A percentile compares a stretch with the other conserved stretches of the same genome.
These are phyloP conservation scores for Littorina saxatilis DNA, from an alignment of 1,140 invertebrate species.

Conservation along the genomic window DNA sequence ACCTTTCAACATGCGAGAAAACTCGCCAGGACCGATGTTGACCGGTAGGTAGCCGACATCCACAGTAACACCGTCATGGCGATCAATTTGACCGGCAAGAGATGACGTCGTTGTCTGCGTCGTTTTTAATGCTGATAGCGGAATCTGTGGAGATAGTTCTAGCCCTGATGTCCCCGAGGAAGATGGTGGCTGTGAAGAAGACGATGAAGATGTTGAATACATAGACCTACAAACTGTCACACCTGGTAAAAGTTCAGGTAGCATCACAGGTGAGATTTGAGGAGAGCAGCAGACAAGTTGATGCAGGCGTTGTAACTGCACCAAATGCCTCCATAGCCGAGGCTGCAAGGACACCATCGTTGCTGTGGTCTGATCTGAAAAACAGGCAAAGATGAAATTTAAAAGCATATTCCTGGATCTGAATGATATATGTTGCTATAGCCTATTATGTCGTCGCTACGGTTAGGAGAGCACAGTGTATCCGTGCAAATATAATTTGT, in stretches of 20 bases:
- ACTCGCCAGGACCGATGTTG: background rate
- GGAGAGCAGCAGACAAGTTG: background rate
- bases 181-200: background rate
- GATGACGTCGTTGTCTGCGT: background rate
- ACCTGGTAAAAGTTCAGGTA: background rate
- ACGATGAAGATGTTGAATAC: background rate
- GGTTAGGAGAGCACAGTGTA: too few species aligned
- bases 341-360: background rate
- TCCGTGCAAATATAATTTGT: too few species aligned
- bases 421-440: too few species aligned
- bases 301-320: background rate
- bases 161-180: background rate
- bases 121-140: background rate
- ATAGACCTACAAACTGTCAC: background rate
- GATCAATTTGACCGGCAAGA: background rate
- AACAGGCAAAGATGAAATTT: background rate
- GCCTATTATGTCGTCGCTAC: too few species aligned
- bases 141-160: constrained; percentile 11
- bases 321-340: background rate
- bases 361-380: background rate
- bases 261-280: background rate
- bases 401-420: too few species aligned
- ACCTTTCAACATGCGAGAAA: background rate
- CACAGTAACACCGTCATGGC: background rate
- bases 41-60: background rate